Percentiles rank a stretch among this genome's conserved stretches.
Conservation (phyloP, 2,888 invertebrate genomes). For the Lysandra bellargus region DNA sequence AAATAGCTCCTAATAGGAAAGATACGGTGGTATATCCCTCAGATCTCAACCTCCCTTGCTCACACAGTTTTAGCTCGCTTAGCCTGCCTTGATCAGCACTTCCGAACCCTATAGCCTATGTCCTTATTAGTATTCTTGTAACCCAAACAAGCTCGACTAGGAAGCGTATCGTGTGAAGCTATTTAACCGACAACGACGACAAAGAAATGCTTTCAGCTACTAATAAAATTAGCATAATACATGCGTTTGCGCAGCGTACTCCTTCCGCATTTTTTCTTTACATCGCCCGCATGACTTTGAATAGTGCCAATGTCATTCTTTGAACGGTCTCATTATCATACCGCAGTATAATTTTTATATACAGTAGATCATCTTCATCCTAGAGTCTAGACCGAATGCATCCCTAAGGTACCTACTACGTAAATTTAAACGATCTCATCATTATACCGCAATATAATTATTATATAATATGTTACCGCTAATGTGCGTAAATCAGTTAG, state of each 20-base stretch:
- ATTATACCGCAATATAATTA: too few relatives aligned
- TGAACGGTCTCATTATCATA: slow-evolving; percentile 6
- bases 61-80: too few relatives aligned
- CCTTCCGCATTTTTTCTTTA: slow-evolving; percentile 66
- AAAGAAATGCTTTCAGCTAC: slow-evolving; percentile 75
- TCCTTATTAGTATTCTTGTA: neutral
- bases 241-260: slow-evolving; percentile 50
- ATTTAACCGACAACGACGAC: slow-evolving; percentile 45
- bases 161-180: slow-evolving; percentile 28
- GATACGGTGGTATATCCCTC: too few relatives aligned
- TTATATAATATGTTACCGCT: too few relatives aligned
- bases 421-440: too few relatives aligned
- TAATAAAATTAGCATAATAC: slow-evolving; percentile 70
- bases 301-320: slow-evolving; percentile 42
- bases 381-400: too few relatives aligned
- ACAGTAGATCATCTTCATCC: too few relatives aligned
- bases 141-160: neutral
- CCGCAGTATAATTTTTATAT: neutral
- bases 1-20: too few relatives aligned
- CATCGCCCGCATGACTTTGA: slow-evolving; percentile 55
- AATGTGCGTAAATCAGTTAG: too few relatives aligned
- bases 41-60: too few relatives aligned
- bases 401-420: too few relatives aligned
- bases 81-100: too few relatives aligned
- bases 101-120: neutral